These are phyloP conservation scores for Gymnopithys bicolor DNA, from an alignment of 2,797 vertebrate genomes.

Conservation along the genomic window DNA sequence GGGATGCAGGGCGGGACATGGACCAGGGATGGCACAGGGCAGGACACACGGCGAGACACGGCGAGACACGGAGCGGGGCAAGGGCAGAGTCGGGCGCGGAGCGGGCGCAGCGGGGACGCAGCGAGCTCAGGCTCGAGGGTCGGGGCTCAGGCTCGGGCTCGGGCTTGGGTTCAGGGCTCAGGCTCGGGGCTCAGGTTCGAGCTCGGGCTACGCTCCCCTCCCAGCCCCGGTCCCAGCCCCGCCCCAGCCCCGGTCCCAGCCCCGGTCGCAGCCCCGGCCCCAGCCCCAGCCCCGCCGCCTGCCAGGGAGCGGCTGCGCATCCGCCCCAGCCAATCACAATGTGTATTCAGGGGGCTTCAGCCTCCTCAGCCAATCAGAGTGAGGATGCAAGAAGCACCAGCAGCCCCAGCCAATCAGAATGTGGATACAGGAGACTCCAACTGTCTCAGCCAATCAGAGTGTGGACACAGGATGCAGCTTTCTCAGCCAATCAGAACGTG, in stretches of 20 bases:
- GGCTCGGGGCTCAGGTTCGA: too few relatives aligned
- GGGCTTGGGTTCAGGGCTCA: too few relatives aligned
- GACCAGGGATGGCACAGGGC: background rate
- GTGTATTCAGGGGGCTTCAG: background rate
- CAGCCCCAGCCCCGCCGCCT: background rate
- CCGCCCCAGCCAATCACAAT: background rate
- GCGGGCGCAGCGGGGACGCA: background rate
- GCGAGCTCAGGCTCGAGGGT: too few relatives aligned
- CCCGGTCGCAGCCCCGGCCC: too few relatives aligned
- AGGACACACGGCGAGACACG: background rate
- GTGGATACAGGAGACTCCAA: accelerated
- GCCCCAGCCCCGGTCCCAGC: too few relatives aligned
- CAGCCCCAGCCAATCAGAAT: background rate
- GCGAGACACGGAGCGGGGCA: background rate
- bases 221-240: too few relatives aligned
- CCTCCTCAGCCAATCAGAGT: background rate
- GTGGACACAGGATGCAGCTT: accelerated
- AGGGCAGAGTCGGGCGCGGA: background rate
- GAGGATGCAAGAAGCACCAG: background rate
- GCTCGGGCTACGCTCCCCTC: too few relatives aligned
- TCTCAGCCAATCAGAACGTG: background rate
- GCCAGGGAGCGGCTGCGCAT: background rate
- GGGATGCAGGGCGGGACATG: background rate
- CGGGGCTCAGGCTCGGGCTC: too few relatives aligned
- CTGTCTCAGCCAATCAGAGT: background rate